A percentile compares a stretch with the other conserved stretches of the same genome.
These are phyloP conservation scores for Aphelenchoides besseyi DNA, from an alignment of 1,140 invertebrate species.

Conservation along the genomic window DNA sequence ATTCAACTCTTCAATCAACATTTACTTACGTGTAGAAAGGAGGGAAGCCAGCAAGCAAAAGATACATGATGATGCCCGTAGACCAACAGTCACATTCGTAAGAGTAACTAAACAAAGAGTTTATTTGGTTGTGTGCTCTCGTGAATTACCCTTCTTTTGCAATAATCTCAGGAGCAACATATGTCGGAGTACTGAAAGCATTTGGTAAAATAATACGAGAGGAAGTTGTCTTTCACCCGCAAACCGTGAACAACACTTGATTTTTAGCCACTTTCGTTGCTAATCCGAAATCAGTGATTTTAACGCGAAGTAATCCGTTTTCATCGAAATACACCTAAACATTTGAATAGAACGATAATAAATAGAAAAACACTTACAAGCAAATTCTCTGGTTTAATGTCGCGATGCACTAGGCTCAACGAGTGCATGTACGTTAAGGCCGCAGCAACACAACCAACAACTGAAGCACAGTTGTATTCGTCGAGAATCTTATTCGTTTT, in stretches of 20 bases:
- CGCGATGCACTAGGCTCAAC: conserved; percentile 5
- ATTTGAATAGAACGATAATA: background rate
- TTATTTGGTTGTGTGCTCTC: no score
- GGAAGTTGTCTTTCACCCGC: conserved; percentile 6
- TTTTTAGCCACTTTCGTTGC: conserved; percentile 2
- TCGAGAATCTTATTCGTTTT: conserved; percentile 9
- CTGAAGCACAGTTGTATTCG: conserved; percentile 18
- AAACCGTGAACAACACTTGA: conserved; percentile 22
- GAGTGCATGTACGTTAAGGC: conserved; percentile 7
- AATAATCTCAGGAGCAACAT: conserved; percentile 19
- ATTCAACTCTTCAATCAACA: background rate
- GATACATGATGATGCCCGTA: conserved; percentile 17
- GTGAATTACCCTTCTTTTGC: conserved; percentile 20
- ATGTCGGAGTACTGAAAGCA: conserved; percentile 8
- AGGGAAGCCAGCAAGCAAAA: conserved; percentile 18
- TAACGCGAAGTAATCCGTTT: background rate
- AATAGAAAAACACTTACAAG: background rate
- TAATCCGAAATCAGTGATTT: conserved; percentile 15
- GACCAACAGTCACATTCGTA: conserved; percentile 18
- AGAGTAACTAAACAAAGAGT: conserved; percentile 18
- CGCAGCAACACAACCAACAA: background rate
- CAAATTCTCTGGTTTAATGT: conserved; percentile 12
- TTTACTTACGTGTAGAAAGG: conserved; percentile 14
- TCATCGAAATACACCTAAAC: conserved; percentile 15
- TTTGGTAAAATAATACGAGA: background rate